Percentiles rank a stretch among this genome's conserved stretches.
phyloP scores from a whole-genome alignment of 2,888 invertebrate species.

The Biston stratarius region DNA sequence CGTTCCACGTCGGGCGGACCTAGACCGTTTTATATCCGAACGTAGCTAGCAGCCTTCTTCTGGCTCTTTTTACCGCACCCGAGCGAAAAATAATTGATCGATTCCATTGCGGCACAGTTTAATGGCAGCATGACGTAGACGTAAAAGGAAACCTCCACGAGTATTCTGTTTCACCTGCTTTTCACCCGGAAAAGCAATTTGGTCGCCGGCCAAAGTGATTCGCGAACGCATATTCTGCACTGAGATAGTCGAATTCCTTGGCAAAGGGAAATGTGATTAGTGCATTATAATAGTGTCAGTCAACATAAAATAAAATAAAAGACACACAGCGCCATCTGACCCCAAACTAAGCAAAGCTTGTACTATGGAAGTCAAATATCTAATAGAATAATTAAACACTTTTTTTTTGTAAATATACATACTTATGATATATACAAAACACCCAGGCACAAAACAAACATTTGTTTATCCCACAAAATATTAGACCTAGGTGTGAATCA shows the following conservation, averaged over 20 bases:
- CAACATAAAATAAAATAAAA: too few relatives aligned
- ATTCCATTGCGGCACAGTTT: conserved; percentile 67
- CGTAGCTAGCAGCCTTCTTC: conserved; percentile 62
- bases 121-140: conserved; percentile 73
- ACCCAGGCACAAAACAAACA: too few relatives aligned
- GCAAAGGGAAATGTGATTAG: conserved; percentile 18
- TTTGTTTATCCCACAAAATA: too few relatives aligned
- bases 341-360: too few relatives aligned
- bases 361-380: too few relatives aligned
- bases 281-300: background rate
- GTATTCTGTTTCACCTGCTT: conserved; percentile 37
- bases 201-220: conserved; percentile 49
- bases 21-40: conserved; percentile 79
- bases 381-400: too few relatives aligned
- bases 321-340: too few relatives aligned
- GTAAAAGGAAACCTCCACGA: conserved; percentile 45
- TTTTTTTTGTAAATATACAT: too few relatives aligned
- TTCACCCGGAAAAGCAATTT: conserved; percentile 46
- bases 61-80: conserved; percentile 74
- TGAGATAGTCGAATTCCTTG: conserved; percentile 31
- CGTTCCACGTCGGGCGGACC: conserved; percentile 59
- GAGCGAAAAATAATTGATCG: conserved; percentile 83
- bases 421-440: too few relatives aligned
- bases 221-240: conserved; percentile 31
- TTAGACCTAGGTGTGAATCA: too few relatives aligned